Conservation (phyloP, 2,888 invertebrate genomes). For the Agriotes lineatus region DNA sequence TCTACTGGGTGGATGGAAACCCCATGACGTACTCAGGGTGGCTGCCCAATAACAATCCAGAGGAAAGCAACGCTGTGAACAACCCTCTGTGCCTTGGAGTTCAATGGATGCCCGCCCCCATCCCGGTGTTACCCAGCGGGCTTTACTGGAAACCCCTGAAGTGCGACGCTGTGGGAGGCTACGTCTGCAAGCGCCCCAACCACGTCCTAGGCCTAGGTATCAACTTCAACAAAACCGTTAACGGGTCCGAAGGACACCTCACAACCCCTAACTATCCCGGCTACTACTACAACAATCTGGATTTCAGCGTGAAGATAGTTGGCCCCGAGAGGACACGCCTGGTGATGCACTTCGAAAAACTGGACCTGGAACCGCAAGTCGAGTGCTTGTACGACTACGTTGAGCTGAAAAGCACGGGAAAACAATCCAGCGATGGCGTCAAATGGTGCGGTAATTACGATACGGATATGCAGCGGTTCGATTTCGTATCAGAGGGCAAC, state of each 20-base stretch:
- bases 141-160: constrained; percentile 78
- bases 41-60: constrained; percentile 67
- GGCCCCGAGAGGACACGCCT: constrained; percentile 77
- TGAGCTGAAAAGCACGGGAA: constrained; percentile 68
- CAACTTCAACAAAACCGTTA: constrained; percentile 75
- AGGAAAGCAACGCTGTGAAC: constrained; percentile 56
- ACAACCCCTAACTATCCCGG: constrained; percentile 81
- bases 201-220: constrained; percentile 65
- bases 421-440: constrained; percentile 62
- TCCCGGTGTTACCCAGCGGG: constrained; percentile 76
- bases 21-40: constrained; percentile 72
- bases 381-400: constrained; percentile 86
- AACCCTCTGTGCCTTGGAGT: constrained; percentile 67
- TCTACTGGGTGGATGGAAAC: constrained; percentile 76
- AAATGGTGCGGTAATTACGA: constrained; percentile 71
- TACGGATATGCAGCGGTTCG: constrained; percentile 69
- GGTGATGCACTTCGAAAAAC: constrained; percentile 75
- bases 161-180: constrained; percentile 76
- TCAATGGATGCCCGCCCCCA: constrained; percentile 77
- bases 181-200: constrained; percentile 68
- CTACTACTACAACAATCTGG: constrained; percentile 78
- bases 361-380: constrained; percentile 81
- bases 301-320: constrained; percentile 77
- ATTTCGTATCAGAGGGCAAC: constrained; percentile 77
- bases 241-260: constrained; percentile 74